These are phyloP conservation scores for Trichechus manatus DNA, from an alignment of 2,113 vertebrate genomes.

Conservation along the genomic window DNA sequence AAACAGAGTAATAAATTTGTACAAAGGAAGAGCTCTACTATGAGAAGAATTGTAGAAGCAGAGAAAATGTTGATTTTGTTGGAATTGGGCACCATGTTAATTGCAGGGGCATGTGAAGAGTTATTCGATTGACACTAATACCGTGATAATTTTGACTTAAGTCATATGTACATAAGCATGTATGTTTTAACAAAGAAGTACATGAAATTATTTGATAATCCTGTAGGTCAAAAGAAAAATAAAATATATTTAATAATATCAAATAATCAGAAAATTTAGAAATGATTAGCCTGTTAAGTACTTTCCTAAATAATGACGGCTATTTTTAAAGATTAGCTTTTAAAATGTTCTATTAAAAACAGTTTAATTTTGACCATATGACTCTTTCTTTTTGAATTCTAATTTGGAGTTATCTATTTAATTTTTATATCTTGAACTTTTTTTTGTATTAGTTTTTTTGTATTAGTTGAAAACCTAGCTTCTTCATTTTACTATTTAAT, in stretches of 20 bases:
- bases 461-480: conserved; percentile 35
- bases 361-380: conserved; percentile 6
- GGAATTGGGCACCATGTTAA: background rate
- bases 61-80: background rate
- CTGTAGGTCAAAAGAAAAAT: conserved; percentile 47
- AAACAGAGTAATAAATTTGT: background rate
- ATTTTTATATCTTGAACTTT: conserved; percentile 26
- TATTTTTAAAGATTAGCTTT: conserved; percentile 49
- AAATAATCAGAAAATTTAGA: conserved; percentile 36
- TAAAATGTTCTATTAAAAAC: conserved; percentile 5
- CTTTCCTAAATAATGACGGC: conserved; percentile 29
- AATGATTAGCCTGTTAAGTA: background rate
- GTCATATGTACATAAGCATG: background rate
- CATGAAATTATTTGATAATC: background rate
- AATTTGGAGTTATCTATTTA: background rate
- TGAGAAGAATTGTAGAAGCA: background rate
- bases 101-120: background rate
- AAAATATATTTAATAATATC: background rate
- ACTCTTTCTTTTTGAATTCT: conserved; percentile 4
- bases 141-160: background rate
- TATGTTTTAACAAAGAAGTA: background rate
- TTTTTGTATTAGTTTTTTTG: too few relatives aligned
- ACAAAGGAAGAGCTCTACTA: background rate
- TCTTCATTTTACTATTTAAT: conserved; percentile 34
- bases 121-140: background rate